These are phyloP conservation scores for Limnodromus scolopaceus DNA, from an alignment of 2,797 vertebrate genomes.

Conservation along the genomic window DNA sequence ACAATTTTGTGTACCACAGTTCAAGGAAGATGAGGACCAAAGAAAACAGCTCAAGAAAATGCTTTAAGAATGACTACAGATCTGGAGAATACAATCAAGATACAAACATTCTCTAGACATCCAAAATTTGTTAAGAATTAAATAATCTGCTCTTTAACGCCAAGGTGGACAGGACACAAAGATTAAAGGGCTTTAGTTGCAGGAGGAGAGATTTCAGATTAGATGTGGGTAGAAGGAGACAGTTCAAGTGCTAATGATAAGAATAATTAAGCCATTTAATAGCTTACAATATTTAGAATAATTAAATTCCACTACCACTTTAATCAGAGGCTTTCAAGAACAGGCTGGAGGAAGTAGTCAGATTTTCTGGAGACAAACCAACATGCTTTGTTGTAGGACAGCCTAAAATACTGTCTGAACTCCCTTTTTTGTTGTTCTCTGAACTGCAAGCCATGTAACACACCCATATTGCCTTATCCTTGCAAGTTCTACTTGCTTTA, in stretches of 20 bases:
- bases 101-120: not conserved
- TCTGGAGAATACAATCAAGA: not conserved
- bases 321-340: not conserved
- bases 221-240: not conserved
- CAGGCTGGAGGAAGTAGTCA: not conserved
- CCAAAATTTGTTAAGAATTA: not conserved
- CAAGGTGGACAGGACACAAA: not conserved
- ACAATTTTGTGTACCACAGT: not conserved
- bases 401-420: not conserved
- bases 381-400: not conserved
- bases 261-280: not conserved
- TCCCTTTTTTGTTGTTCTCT: not conserved
- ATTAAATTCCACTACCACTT: not conserved
- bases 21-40: not conserved
- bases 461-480: not conserved
- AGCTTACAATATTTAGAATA: not conserved
- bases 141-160: not conserved
- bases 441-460: not conserved
- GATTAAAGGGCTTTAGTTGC: not conserved
- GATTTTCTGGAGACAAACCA: not conserved
- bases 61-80: not conserved
- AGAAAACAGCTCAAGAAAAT: not conserved
- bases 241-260: not conserved
- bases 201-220: not conserved
- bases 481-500: not conserved